Evolutionary conservation across 2,888 invertebrate species (phyloP).

Genomic region (Cloeon dipterum): DNA sequence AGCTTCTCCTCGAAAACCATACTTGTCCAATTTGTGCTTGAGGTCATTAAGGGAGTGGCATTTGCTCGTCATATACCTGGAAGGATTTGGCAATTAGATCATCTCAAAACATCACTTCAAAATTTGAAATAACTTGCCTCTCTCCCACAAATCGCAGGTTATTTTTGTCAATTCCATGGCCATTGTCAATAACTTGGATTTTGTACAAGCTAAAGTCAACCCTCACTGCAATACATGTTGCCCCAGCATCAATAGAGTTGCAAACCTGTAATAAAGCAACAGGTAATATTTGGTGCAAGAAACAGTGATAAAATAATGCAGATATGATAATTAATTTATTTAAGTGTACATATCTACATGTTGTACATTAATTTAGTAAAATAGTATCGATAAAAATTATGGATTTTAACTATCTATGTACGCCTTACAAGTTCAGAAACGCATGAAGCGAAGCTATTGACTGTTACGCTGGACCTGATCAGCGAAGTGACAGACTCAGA

Average conservation of each 20-base stretch:
- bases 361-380: not conserved
- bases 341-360: slow-evolving; percentile 2
- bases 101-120: not conserved
- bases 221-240: slow-evolving; percentile 44
- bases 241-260: slow-evolving; percentile 45
- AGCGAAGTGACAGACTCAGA: too few relatives aligned
- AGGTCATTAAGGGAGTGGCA: slow-evolving; percentile 26
- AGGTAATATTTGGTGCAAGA: slow-evolving; percentile 4
- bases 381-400: too few relatives aligned
- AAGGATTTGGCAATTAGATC: slow-evolving; percentile 6
- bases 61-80: slow-evolving; percentile 38
- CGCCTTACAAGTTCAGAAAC: slow-evolving; percentile 5
- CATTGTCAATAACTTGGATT: slow-evolving; percentile 59
- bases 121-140: slow-evolving; percentile 13
- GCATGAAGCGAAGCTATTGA: slow-evolving; percentile 2
- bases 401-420: too few relatives aligned
- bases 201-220: slow-evolving; percentile 31
- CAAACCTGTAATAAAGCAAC: slow-evolving; percentile 24
- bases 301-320: too few relatives aligned
- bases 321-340: too few relatives aligned
- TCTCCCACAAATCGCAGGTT: slow-evolving; percentile 44
- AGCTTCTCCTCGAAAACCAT: slow-evolving; percentile 46
- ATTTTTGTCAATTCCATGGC: slow-evolving; percentile 32
- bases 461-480: too few relatives aligned
- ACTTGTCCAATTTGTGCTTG: slow-evolving; percentile 25